Percentiles rank a stretch among this genome's conserved stretches.
Conservation (phyloP, 2,888 invertebrate genomes). For the Alsophila aescularia region DNA sequence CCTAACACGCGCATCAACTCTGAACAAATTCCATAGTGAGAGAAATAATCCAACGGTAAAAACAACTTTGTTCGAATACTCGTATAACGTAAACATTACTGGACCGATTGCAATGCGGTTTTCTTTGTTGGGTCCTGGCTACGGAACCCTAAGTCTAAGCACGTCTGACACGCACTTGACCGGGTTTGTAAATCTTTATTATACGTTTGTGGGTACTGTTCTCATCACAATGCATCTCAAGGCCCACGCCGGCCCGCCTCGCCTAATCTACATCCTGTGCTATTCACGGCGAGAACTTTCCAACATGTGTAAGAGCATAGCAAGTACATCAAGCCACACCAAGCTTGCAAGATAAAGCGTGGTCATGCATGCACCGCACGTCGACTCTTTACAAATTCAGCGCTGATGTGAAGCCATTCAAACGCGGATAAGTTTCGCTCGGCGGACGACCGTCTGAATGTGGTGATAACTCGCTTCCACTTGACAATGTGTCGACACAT, state of each 20-base stretch:
- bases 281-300: conserved; percentile 63
- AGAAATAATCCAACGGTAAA: too few relatives aligned
- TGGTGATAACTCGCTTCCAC: conserved; percentile 68
- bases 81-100: too few relatives aligned
- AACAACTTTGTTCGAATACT: too few relatives aligned
- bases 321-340: conserved; percentile 7
- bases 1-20: too few relatives aligned
- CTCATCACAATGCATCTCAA: conserved; percentile 31
- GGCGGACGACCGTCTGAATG: conserved; percentile 68
- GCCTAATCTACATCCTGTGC: conserved; percentile 56
- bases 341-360: conserved; percentile 68
- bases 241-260: conserved; percentile 30
- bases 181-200: not conserved
- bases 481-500: conserved; percentile 69
- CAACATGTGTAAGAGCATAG: conserved; percentile 51
- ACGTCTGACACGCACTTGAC: too few relatives aligned
- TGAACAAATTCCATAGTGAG: too few relatives aligned
- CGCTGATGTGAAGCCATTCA: conserved; percentile 77
- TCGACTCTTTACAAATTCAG: conserved; percentile 81
- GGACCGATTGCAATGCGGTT: too few relatives aligned
- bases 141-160: too few relatives aligned
- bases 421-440: conserved; percentile 73
- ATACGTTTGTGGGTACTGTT: conserved; percentile 8
- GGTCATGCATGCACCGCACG: conserved; percentile 76
- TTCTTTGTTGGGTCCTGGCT: too few relatives aligned